These are phyloP conservation scores for Montipora cactus DNA, from an alignment of 64 coral and sea anemone species.

Conservation along the genomic window DNA sequence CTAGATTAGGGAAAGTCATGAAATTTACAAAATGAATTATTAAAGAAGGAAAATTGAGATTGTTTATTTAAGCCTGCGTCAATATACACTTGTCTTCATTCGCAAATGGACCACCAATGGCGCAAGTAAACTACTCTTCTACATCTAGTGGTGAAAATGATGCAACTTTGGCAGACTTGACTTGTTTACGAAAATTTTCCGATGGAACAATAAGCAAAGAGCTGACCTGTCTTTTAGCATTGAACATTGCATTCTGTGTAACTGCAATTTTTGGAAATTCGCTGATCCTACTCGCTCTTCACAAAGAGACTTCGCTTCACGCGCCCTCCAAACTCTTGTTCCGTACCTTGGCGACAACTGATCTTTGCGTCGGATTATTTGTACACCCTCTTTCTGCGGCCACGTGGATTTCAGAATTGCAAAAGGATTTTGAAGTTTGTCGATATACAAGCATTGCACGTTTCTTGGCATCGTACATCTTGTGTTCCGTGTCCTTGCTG, in stretches of 20 bases:
- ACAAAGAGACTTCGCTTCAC: not conserved
- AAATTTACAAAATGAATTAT: no score
- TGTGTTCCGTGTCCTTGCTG: not conserved
- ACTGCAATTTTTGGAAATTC: slow-evolving; percentile 6
- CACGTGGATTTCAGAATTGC: not conserved
- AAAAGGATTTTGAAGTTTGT: not conserved
- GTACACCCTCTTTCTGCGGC: not conserved
- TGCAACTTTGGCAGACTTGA: not conserved
- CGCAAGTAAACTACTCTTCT: no score
- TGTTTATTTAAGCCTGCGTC: no score
- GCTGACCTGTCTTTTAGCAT: not conserved
- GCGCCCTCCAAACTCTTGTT: slow-evolving; percentile 15
- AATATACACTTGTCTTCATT: no score
- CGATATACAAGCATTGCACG: not conserved
- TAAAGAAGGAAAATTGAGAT: no score
- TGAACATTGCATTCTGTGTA: slow-evolving; percentile 14
- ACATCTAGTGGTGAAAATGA: not conserved
- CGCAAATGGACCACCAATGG: no score
- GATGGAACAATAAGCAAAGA: not conserved
- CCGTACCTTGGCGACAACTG: not conserved
- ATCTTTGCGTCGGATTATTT: not conserved
- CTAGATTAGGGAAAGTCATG: no score
- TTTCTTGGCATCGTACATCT: not conserved
- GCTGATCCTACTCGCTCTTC: slow-evolving; percentile 14
- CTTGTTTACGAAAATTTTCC: not conserved